Base-by-base conservation (phyloP, 1,140 invertebrate genomes). In the Meloidogyne hapla region DNA sequence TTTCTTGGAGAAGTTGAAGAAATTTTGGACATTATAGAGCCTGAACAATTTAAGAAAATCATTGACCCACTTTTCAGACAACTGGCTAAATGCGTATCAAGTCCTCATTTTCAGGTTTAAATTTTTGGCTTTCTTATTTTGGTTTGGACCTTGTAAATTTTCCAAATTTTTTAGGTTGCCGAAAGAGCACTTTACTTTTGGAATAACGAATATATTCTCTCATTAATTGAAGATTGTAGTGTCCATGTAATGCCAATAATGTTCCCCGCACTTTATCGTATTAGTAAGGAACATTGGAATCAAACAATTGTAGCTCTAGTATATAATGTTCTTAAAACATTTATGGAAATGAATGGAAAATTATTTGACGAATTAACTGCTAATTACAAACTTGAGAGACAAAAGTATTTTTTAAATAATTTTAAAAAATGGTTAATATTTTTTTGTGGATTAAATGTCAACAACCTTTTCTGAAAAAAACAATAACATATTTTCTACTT, bases 121-220 rank as follows among this genome's bases (percentile, higher is more conserved):
- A 26, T 74, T 23, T n/a, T 64, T 42, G 1, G 4, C 23, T 2
- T 15, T 12, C 42, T 21, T 40, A 28, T 28, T 23, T 28, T 63
- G 98, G 89, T 98, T 69, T 67, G 62, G n/a, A 10, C n/a, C 26
- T n/a, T 38, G 71, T 33, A 71, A 38, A 13, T 61, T 25, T 28
- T 21, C 69, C 21, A 2, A 70, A 15, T 28, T 69, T 45, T 83
- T n/a, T 71, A 89, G 89, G 89, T 90, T 62, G 89, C 90, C 65
- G 90, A 90, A 81, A 81, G 90, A 76, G 89, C 90, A 61, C 86
- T 90, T 66, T 90, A 90, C 81, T 90, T 89, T 81, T 90, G 90
- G 90, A 90, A 90, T 84, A 90, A 90, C 83, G 90, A 90, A 79
- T 90, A 90, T 83, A 89, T 90, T 79, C 80, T 90, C 75, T 89